Evolutionary conservation across 2,113 vertebrate species (phyloP).

Genomic region (Phyllostomus discolor): DNA sequence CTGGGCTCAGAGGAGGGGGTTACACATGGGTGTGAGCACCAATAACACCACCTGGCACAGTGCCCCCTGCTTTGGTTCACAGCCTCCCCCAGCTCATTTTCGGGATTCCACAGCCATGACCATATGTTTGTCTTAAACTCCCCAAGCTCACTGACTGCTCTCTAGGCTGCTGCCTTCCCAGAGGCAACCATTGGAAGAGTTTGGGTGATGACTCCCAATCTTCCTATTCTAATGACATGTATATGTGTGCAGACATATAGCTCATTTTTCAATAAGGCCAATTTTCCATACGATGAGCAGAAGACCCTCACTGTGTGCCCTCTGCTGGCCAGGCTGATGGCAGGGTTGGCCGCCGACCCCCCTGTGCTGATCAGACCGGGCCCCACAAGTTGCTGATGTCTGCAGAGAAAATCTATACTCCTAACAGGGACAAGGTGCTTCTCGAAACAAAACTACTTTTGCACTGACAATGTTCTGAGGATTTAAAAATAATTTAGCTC

Average conservation of each 20-base stretch:
- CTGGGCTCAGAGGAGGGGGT: not conserved
- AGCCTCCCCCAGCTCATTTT: not conserved
- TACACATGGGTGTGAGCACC: not conserved
- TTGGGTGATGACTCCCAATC: not conserved
- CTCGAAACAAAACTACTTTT: not conserved
- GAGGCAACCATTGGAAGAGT: not conserved
- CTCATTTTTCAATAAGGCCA: not conserved
- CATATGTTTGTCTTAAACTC: not conserved
- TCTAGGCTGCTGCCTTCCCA: not conserved
- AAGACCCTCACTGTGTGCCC: not conserved
- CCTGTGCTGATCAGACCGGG: not conserved
- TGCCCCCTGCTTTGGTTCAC: not conserved
- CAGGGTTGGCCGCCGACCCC: rapidly evolving
- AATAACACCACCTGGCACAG: not conserved
- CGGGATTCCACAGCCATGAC: not conserved
- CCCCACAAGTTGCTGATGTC: not conserved
- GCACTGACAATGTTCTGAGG: not conserved
- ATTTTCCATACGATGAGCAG: not conserved
- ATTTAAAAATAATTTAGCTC: not conserved
- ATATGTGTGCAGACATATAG: not conserved
- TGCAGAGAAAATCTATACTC: too few species aligned
- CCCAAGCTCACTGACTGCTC: not conserved
- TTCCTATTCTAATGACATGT: not conserved
- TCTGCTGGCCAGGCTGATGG: not conserved
- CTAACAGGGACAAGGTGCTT: too few species aligned